Evolutionary conservation across 2,888 invertebrate species (phyloP), one percentile per base, ranked within the genome.

Genomic region (Salpingus planirostris): DNA sequence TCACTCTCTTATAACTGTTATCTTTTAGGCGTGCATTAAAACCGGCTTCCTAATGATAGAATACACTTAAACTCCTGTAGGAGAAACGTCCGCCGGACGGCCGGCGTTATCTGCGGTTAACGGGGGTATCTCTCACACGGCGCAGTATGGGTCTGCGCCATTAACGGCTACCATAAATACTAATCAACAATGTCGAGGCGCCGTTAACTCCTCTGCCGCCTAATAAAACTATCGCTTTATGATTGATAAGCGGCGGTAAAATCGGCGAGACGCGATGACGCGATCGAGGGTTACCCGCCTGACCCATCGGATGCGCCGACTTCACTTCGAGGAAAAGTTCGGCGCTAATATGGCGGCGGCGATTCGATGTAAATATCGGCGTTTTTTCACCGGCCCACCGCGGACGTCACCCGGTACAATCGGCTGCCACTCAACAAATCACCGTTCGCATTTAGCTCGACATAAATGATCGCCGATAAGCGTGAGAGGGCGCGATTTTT

Each of bases 1-100:
- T 31, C 40, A 30, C 39, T 24, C 25, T 38, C n/a, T n/a, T n/a
- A n/a, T n/a, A n/a, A n/a, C n/a, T n/a, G n/a, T n/a, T n/a, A n/a
- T n/a, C n/a, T n/a, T n/a, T n/a, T n/a, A n/a, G n/a, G 15, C 29
- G 25, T 21, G 32, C 43, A 43, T 43, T 45, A 45, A n/a, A 45
- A 44, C 46, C 48, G 47, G 50, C 54, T 50, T 47, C 52, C 50
- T 53, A 54, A 53, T 53, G 53, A 53, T 53, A 50, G 51, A 51
- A 51, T 43, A 52, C 50, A 54, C 52, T 54, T 53, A 54, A n/a
- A 52, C 52, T 52, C 43, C 51, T 40, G 52, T 51, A 46, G 43
- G 44, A 40, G 40, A n/a, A 40, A 34, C 24, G 27, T 32, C 33
- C 29, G 27, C 27, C 38, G 18, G n/a, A n/a, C n/a, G n/a, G n/a